These are phyloP conservation scores for Mus spretus DNA, from an alignment of 2,797 vertebrate genomes.

Conservation along the genomic window DNA sequence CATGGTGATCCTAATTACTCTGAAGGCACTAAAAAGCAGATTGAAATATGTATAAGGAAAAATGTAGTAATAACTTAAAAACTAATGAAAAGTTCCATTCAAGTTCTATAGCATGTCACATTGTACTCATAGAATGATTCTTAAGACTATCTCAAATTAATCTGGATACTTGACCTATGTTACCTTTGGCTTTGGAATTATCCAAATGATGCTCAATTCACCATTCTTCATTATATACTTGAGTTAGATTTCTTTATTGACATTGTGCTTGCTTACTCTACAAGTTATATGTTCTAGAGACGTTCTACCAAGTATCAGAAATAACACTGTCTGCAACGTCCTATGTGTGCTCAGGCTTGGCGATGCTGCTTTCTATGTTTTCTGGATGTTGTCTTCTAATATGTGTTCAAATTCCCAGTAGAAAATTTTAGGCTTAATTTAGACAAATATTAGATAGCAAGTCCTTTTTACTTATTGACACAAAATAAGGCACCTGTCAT, in stretches of 20 bases:
- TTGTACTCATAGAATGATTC: neutral
- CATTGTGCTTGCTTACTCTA: neutral
- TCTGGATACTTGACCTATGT: neutral
- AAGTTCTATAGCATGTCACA: neutral
- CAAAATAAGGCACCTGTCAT: neutral
- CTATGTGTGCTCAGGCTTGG: neutral
- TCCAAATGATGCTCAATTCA: neutral
- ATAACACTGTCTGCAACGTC: neutral
- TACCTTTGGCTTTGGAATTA: neutral
- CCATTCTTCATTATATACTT: neutral
- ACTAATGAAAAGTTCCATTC: neutral
- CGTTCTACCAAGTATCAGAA: neutral
- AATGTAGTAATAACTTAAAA: neutral
- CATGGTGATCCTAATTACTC: neutral
- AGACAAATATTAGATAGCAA: neutral
- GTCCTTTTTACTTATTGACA: neutral
- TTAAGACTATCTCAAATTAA: neutral
- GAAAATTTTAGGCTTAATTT: neutral
- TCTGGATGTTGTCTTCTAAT: neutral
- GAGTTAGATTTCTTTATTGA: neutral
- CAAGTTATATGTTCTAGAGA: neutral
- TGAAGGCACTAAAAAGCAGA: neutral
- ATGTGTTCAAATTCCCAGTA: neutral
- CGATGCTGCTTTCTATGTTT: neutral
- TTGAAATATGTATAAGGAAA: neutral